Conservation (phyloP, 2,888 invertebrate genomes). For the Drosophila pseudotakahashii region DNA sequence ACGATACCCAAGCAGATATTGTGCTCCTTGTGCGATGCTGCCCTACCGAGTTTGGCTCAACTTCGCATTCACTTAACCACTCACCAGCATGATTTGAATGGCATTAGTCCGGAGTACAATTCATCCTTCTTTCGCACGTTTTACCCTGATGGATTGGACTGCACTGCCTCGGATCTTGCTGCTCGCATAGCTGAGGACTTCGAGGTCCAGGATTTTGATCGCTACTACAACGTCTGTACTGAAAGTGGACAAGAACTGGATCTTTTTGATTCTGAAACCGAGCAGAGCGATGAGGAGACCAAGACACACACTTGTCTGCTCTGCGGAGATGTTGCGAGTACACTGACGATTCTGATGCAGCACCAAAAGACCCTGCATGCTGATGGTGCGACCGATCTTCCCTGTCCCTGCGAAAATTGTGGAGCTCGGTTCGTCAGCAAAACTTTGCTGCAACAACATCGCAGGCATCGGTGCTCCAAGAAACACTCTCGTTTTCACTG, state of each 20-base stretch:
- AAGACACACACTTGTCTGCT: slow-evolving; percentile 68
- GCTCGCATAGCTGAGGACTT: slow-evolving; percentile 63
- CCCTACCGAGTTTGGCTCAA: slow-evolving; percentile 53
- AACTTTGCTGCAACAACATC: slow-evolving; percentile 85
- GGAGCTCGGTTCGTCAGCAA: slow-evolving; percentile 85
- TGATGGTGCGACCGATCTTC: slow-evolving; percentile 78
- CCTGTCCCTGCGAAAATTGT: slow-evolving; percentile 85
- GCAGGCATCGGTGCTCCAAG: slow-evolving; percentile 82
- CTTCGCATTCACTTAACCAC: slow-evolving; percentile 68
- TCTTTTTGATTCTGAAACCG: slow-evolving; percentile 79
- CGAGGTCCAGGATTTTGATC: slow-evolving; percentile 60
- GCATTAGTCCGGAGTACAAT: slow-evolving; percentile 56
- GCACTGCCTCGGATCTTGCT: slow-evolving; percentile 44
- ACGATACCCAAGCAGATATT: slow-evolving; percentile 3
- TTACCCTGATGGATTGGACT: slow-evolving; percentile 43
- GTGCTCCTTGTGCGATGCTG: slow-evolving; percentile 72
- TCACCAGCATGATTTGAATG: slow-evolving; percentile 68
- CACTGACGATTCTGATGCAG: slow-evolving; percentile 62
- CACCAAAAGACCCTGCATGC: slow-evolving; percentile 75
- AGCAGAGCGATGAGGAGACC: slow-evolving; percentile 31
- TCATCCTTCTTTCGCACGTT: slow-evolving; percentile 59
- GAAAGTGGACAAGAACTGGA: slow-evolving; percentile 80
- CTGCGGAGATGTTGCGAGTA: slow-evolving; percentile 62
- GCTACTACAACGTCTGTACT: slow-evolving; percentile 80
- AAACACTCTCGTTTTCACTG: slow-evolving; percentile 68